A percentile compares a stretch with the other conserved stretches of the same genome.
Evolutionary conservation across 2,113 vertebrate genomes (phyloP).

Genomic region (Amphilophus citrinellus): DNA sequence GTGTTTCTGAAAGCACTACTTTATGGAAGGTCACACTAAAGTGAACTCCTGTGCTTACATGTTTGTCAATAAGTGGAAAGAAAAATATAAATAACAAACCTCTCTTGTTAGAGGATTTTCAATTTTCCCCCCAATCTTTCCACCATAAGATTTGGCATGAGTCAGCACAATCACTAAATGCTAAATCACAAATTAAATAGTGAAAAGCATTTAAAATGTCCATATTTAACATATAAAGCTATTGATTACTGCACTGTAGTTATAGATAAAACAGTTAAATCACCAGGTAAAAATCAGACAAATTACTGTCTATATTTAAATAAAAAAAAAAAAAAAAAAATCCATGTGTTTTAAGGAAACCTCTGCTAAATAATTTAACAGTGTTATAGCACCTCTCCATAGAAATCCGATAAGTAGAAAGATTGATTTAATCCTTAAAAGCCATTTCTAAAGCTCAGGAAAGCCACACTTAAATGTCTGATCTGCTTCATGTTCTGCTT

Average conservation of each 20-base stretch:
- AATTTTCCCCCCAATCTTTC: no score
- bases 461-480: constrained; percentile 30
- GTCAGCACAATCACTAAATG: not conserved
- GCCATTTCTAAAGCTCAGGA: constrained; percentile 48
- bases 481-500: constrained; percentile 39
- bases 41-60: not conserved
- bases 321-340: not conserved
- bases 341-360: not conserved
- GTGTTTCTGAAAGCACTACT: not conserved
- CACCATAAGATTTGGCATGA: not conserved
- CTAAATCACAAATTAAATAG: not conserved
- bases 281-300: constrained; percentile 35
- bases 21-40: constrained; percentile 26
- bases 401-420: constrained; percentile 40
- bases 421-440: constrained; percentile 62
- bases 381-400: constrained; percentile 61
- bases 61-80: not conserved
- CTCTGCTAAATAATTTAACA: constrained; percentile 75
- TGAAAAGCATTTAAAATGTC: not conserved
- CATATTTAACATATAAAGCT: constrained; percentile 18
- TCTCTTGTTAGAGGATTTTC: not conserved
- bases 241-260: constrained; percentile 63
- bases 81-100: not conserved
- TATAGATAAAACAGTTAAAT: not conserved
- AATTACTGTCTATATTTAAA: not conserved